These are phyloP conservation scores for Spodoptera frugiperda DNA, from an alignment of 1,140 invertebrate species.

Conservation along the genomic window DNA sequence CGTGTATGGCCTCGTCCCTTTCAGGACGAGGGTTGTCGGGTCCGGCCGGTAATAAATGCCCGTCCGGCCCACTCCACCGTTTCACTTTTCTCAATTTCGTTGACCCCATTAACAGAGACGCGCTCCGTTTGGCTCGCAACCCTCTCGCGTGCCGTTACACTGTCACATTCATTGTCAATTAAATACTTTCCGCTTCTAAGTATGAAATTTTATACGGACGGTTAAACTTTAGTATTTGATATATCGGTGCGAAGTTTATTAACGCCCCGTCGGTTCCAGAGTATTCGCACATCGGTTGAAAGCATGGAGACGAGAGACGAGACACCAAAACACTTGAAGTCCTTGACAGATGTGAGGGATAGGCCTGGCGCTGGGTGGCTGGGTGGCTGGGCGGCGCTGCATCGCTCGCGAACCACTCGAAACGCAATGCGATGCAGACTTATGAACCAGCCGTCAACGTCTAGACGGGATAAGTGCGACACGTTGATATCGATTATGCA, in stretches of 20 bases:
- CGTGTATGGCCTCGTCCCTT: slow-evolving; percentile 61
- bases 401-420: slow-evolving; percentile 56
- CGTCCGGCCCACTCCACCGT: slow-evolving; percentile 67
- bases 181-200: slow-evolving; percentile 65
- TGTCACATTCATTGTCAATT: slow-evolving; percentile 77
- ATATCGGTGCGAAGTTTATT: slow-evolving; percentile 63
- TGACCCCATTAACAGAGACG: slow-evolving; percentile 75
- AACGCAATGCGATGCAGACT: slow-evolving; percentile 63
- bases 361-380: slow-evolving; percentile 52
- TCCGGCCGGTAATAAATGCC: slow-evolving; percentile 72
- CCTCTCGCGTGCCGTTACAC: slow-evolving; percentile 66
- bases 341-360: slow-evolving; percentile 50
- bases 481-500: slow-evolving; percentile 79
- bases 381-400: slow-evolving; percentile 44
- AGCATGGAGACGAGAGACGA: slow-evolving; percentile 54
- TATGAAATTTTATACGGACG: slow-evolving; percentile 58
- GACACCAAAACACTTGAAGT: slow-evolving; percentile 62
- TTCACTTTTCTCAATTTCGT: slow-evolving; percentile 83
- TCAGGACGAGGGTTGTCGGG: slow-evolving; percentile 66
- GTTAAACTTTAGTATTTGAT: slow-evolving; percentile 66
- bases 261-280: slow-evolving; percentile 52
- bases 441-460: slow-evolving; percentile 68
- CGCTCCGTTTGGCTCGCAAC: slow-evolving; percentile 70
- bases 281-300: slow-evolving; percentile 38
- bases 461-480: slow-evolving; percentile 71